Base-by-base conservation (phyloP, 2,113 vertebrate genomes). In the Sarotherodon lohbergeri region DNA sequence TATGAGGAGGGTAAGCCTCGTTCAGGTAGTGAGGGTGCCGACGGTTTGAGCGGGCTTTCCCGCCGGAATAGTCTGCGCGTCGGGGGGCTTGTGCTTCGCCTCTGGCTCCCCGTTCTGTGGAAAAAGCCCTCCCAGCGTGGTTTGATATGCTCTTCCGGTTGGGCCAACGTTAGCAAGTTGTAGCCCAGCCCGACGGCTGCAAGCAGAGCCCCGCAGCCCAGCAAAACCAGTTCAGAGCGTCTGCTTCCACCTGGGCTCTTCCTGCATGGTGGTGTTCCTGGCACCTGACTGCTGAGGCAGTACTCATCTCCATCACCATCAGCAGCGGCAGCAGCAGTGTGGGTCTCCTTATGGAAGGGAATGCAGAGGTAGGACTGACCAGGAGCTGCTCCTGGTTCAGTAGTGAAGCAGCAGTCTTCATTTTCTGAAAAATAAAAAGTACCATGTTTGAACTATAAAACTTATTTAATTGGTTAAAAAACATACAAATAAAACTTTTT, bases 301-400 rank as follows among this genome's bases (percentile, higher is more conserved):
- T 94, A 96, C 90, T 98, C 98, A 10, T 97, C 96, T 55, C 97
- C 96, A 6, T 96, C 96, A 46, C 91, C 94, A 32, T 98, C 97
- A 17, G 95, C 94, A 55, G 89, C 55, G 3, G 88, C 48, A 4
- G 71, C 92, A 43, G 84, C 50, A 1, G 79, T 17, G 66, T 96
- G 95, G 32, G 94, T 96, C 34, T 98, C 98, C 94, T 97, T 97
- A 86, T 98, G 97, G 95, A 98, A 97, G 2, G 98, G 98, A 93
- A 98, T 97, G 95, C 98, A 98, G 97, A 99, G 98, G 97, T 99
- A 99, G 92, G 98, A 97, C 94, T 98, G 97, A 95, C 96, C 97
- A 84, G 98, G 95, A 27, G 94, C 95, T 1, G 83, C 90, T 34
- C 76, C 90, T 3, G 96, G 94, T 81, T 97, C 96, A 24, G 93